phyloP scores from a whole-genome alignment of 30 jellyfish, hydroid and myxozoan genomes.

The Aurelia coerulea region DNA sequence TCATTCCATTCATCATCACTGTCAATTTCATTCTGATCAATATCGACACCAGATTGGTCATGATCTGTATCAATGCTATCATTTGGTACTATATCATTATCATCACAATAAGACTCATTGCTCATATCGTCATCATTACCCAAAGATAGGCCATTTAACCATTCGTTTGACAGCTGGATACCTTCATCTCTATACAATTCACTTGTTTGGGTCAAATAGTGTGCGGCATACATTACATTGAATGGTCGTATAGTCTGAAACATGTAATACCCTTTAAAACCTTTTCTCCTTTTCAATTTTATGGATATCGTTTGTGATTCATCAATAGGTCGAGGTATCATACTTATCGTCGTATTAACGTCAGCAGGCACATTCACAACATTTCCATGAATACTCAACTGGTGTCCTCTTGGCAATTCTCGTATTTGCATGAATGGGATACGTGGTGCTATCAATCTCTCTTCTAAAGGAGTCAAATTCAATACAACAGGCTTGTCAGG shows the following conservation, averaged over 20 bases:
- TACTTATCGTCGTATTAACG: slow-evolving; percentile 10
- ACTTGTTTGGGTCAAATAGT: slow-evolving; percentile 26
- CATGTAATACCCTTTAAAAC: not conserved
- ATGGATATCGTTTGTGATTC: slow-evolving; percentile 50
- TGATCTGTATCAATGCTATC: not conserved
- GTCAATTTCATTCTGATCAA: not conserved
- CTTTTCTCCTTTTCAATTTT: not conserved
- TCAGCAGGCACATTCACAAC: slow-evolving; percentile 68
- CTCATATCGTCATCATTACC: too few species aligned
- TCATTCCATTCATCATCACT: slow-evolving; percentile 51
- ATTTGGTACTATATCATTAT: not conserved
- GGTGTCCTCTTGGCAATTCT: slow-evolving; percentile 53
- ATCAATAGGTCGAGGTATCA: slow-evolving; percentile 8
- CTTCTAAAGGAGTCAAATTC: slow-evolving; percentile 27
- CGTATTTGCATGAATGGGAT: slow-evolving; percentile 56
- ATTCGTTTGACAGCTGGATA: not conserved
- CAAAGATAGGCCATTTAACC: not conserved
- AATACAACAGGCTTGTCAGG: slow-evolving; percentile 17
- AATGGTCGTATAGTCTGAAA: slow-evolving; percentile 19
- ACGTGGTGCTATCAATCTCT: slow-evolving; percentile 41
- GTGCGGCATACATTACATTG: slow-evolving; percentile 30
- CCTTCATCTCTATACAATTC: slow-evolving; percentile 23
- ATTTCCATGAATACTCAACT: slow-evolving; percentile 50
- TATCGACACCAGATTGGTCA: not conserved
- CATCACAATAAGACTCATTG: not conserved